phyloP scores from a whole-genome alignment of 2,113 vertebrate species.

The Bathybates hornii region DNA sequence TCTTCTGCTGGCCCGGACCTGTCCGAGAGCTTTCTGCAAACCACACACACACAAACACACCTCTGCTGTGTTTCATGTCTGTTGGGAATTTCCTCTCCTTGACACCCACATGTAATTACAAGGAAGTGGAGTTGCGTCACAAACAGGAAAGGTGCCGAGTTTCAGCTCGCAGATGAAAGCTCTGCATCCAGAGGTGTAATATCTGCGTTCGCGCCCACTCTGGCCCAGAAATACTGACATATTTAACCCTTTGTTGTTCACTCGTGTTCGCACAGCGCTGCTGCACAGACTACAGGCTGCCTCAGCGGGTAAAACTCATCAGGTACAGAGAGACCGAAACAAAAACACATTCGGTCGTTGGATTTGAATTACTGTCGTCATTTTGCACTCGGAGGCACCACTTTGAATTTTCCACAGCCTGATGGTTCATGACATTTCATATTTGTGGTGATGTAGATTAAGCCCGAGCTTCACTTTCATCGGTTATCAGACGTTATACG shows the following conservation, averaged over 20 bases:
- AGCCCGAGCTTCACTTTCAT: not conserved
- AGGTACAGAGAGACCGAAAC: not conserved
- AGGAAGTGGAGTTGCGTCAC: conserved; percentile 45
- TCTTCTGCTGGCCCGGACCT: conserved; percentile 13
- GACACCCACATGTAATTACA: conserved; percentile 43
- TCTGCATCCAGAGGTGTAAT: not conserved
- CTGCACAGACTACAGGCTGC: not conserved
- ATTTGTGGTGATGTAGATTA: not conserved
- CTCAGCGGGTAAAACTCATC: not conserved
- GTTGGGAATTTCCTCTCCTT: conserved; percentile 70
- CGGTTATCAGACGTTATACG: not conserved
- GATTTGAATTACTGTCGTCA: not conserved
- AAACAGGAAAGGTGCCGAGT: conserved; percentile 21
- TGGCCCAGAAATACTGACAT: not conserved
- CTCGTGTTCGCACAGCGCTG: not conserved
- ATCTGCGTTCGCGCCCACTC: not conserved
- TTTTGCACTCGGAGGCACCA: not conserved
- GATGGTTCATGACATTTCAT: not conserved
- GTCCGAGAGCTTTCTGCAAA: not conserved
- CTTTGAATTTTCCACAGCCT: not conserved
- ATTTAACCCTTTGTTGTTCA: not conserved
- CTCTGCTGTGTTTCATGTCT: conserved; percentile 17
- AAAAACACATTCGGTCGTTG: not conserved
- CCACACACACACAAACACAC: conserved; percentile 10
- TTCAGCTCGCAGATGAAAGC: conserved; percentile 8